Conservation (phyloP, 2,797 vertebrate species). For the Malacoctenus gilli region DNA sequence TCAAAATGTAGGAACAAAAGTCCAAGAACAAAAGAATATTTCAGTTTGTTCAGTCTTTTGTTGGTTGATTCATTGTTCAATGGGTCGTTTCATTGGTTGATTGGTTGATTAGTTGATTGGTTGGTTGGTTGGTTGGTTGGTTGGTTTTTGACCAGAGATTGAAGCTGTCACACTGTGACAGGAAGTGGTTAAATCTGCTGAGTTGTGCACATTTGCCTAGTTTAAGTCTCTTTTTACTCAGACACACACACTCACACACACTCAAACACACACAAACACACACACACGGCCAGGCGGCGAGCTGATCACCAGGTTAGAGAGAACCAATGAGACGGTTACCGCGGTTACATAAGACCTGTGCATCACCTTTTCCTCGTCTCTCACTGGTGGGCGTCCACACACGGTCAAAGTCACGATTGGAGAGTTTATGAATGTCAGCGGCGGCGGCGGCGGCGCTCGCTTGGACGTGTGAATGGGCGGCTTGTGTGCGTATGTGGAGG, state of each 20-base stretch:
- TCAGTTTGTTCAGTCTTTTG: too few species aligned
- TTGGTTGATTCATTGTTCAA: too few species aligned
- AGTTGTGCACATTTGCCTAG: too few species aligned
- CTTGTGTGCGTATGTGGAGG: constrained; percentile 37
- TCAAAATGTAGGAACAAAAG: too few species aligned
- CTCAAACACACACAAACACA: background rate
- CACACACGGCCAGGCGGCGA: constrained; percentile 16
- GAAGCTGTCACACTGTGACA: too few species aligned
- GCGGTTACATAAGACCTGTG: constrained; percentile 43
- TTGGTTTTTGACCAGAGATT: too few species aligned
- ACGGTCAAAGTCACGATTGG: constrained; percentile 58
- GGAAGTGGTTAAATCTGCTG: too few species aligned
- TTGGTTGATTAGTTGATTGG: too few species aligned
- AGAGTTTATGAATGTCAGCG: constrained; percentile 55
- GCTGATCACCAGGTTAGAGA: constrained; percentile 53
- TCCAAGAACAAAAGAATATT: too few species aligned
- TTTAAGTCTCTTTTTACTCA: too few species aligned
- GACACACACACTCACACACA: background rate
- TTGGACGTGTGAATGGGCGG: constrained; percentile 40
- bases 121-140: too few species aligned
- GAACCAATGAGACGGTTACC: constrained; percentile 21
- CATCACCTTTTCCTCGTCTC: constrained; percentile 50
- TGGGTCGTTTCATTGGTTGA: too few species aligned
- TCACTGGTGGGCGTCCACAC: constrained; percentile 46
- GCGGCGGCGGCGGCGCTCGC: constrained; percentile 44